Conservation (phyloP, 2,888 invertebrate species). For the Pyrgus malvae region DNA sequence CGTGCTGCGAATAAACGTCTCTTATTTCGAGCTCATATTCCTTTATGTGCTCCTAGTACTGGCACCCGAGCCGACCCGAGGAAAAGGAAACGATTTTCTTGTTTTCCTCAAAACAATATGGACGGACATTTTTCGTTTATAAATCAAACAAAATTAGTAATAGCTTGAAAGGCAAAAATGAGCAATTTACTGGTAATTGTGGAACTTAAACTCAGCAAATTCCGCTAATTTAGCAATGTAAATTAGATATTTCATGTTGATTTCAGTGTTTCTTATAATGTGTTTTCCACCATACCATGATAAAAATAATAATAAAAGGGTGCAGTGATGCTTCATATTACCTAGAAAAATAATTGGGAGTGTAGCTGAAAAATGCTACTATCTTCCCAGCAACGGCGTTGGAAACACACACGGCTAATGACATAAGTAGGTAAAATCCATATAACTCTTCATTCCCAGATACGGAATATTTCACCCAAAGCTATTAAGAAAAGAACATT, state of each 20-base stretch:
- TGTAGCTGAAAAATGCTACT: too few relatives aligned
- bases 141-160: background rate
- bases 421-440: background rate
- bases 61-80: constrained; percentile 36
- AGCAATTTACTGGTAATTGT: too few relatives aligned
- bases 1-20: constrained; percentile 48
- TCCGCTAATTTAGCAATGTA: too few relatives aligned
- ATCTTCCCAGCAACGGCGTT: too few relatives aligned
- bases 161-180: too few relatives aligned
- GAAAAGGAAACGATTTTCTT: constrained; percentile 39
- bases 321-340: too few relatives aligned
- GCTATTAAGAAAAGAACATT: constrained; percentile 22
- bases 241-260: too few relatives aligned
- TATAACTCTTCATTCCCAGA: background rate
- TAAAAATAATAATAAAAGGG: too few relatives aligned
- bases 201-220: too few relatives aligned
- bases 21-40: constrained; percentile 47
- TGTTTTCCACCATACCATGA: too few relatives aligned
- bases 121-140: background rate
- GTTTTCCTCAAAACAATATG: background rate
- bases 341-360: too few relatives aligned
- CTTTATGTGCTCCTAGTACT: constrained; percentile 49
- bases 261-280: too few relatives aligned
- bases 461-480: background rate
- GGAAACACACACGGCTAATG: background rate